phyloP scores from a whole-genome alignment of 2,797 vertebrate species.

The Eupleurogrammus muticus region DNA sequence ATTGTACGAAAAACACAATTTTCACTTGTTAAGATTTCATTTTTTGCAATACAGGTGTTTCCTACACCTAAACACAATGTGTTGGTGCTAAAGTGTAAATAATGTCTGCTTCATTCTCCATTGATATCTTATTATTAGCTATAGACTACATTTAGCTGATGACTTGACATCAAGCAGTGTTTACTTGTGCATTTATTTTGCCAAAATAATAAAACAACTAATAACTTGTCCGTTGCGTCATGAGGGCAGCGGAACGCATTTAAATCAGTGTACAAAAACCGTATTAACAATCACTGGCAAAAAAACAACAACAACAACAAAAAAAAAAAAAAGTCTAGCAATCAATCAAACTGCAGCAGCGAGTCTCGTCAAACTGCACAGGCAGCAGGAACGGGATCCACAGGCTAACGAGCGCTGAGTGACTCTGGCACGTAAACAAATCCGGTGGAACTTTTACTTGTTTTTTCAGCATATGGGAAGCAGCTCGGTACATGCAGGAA shows the following conservation, averaged over 20 bases:
- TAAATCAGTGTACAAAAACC: background rate
- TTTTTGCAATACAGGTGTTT: no score
- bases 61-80: background rate
- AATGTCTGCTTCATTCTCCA: background rate
- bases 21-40: no score
- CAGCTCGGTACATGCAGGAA: background rate
- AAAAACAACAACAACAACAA: no score
- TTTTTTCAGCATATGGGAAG: background rate
- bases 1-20: no score
- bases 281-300: no score
- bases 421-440: background rate
- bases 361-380: background rate
- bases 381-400: background rate
- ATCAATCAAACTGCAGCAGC: background rate
- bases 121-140: background rate
- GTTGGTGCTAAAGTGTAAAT: background rate
- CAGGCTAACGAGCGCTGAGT: constrained; percentile 1
- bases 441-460: no score
- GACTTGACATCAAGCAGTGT: background rate
- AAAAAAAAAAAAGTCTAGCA: background rate
- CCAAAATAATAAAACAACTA: background rate
- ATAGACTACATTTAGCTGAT: background rate
- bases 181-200: background rate
- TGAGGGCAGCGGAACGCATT: background rate
- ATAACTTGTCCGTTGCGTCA: fast-evolving